A percentile compares a stretch with the other conserved stretches of the same genome.
phyloP scores from a whole-genome alignment of 53 echinoderm and acorn worm species.

The Crossaster papposus region DNA sequence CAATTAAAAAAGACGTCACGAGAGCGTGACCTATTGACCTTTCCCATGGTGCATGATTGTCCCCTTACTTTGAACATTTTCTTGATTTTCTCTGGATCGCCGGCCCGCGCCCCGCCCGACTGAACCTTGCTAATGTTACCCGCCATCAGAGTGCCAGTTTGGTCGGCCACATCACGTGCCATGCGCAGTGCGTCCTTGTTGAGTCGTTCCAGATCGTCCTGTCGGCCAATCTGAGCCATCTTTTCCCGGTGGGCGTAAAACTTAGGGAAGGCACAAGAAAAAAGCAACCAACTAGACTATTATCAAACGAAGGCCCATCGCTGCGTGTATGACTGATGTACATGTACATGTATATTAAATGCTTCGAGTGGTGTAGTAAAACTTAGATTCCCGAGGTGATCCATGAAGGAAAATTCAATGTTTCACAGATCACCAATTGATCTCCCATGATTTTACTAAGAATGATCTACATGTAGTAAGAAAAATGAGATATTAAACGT shows the following conservation, averaged over 20 bases:
- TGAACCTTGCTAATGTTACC: constrained; percentile 68
- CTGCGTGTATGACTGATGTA: no score
- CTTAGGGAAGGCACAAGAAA: constrained; percentile 2
- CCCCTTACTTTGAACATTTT: constrained; percentile 24
- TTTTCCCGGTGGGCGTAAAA: constrained; percentile 66
- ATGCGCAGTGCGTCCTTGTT: constrained; percentile 63
- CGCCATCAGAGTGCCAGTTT: constrained; percentile 75
- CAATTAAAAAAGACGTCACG: no score
- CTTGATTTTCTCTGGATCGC: constrained; percentile 3
- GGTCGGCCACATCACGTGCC: constrained; percentile 75
- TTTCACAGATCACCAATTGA: no score
- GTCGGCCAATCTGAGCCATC: constrained; percentile 59
- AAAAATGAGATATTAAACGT: no score
- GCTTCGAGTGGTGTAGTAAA: no score
- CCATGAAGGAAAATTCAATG: no score
- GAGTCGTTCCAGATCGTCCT: constrained; percentile 51
- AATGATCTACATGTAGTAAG: no score
- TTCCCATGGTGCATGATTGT: no score
- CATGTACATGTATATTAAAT: no score
- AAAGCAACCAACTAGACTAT: neutral
- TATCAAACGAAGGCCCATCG: neutral
- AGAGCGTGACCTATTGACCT: no score
- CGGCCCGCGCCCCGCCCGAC: neutral
- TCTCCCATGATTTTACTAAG: no score
- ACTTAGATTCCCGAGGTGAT: no score